phyloP scores from a whole-genome alignment of 1,140 invertebrate species.

The Pogonomyrmex barbatus region DNA sequence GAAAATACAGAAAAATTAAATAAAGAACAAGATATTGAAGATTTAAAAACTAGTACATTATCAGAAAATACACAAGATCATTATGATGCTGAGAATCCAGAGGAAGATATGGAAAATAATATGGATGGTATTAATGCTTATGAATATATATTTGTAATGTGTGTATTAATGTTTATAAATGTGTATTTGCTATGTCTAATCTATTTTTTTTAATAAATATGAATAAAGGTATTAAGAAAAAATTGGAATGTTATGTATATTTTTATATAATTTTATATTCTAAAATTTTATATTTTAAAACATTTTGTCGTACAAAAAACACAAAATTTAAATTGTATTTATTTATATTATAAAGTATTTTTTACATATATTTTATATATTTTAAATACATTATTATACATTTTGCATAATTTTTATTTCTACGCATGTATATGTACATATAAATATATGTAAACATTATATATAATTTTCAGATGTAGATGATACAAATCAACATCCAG shows the following conservation, averaged over 20 bases:
- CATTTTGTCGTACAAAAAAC: not conserved
- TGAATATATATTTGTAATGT: not conserved
- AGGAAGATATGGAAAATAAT: constrained; percentile 21
- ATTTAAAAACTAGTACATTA: constrained; percentile 57
- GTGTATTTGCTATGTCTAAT: constrained; percentile 13
- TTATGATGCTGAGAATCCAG: constrained; percentile 25
- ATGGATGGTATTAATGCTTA: constrained; percentile 40
- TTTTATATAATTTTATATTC: constrained; percentile 27
- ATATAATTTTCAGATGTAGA: constrained; percentile 44
- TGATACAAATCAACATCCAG: not conserved
- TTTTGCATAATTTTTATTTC: not conserved
- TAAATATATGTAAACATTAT: not conserved
- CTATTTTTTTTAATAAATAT: constrained; percentile 19
- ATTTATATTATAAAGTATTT: not conserved
- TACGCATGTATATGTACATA: not conserved
- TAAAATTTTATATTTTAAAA: not conserved
- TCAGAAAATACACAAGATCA: constrained; percentile 69
- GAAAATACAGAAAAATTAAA: constrained; percentile 12
- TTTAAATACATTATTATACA: not conserved
- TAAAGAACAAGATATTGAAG: constrained; percentile 8
- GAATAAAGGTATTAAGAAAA: not conserved
- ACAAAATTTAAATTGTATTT: not conserved
- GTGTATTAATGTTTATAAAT: not conserved
- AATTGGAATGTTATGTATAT: not conserved
- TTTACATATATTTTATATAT: not conserved